Conservation (phyloP, 2,113 vertebrate species). For the Nematolebias whitei region DNA sequence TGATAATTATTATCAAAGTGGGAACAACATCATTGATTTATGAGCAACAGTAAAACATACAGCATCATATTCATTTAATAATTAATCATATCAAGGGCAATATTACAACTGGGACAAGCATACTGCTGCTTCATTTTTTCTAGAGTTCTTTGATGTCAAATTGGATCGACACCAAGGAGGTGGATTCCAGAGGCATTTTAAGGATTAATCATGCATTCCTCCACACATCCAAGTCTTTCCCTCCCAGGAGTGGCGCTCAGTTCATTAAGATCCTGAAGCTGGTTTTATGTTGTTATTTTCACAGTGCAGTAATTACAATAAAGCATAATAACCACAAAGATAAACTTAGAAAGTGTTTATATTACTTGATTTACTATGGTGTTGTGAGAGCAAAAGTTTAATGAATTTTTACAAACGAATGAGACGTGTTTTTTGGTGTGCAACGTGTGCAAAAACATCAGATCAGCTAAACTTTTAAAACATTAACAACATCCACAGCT, state of each 20-base stretch:
- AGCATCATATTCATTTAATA: slow-evolving; percentile 36
- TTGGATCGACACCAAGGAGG: slow-evolving; percentile 54
- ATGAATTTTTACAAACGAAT: slow-evolving; percentile 7
- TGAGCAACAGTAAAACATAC: slow-evolving; percentile 31
- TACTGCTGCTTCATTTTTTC: slow-evolving; percentile 20
- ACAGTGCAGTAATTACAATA: slow-evolving; percentile 59
- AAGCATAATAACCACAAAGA: slow-evolving; percentile 34
- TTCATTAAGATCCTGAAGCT: slow-evolving; percentile 59
- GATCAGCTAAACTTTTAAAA: too few relatives aligned
- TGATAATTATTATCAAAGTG: slow-evolving; percentile 12
- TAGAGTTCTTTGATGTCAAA: slow-evolving; percentile 56
- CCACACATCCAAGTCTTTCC: slow-evolving; percentile 37
- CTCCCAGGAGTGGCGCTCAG: slow-evolving; percentile 57
- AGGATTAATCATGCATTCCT: slow-evolving; percentile 67
- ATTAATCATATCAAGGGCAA: slow-evolving; percentile 56
- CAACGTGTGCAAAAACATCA: not conserved
- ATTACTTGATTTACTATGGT: not conserved
- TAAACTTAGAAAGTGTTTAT: slow-evolving; percentile 32
- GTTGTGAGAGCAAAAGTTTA: slow-evolving; percentile 9
- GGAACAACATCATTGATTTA: slow-evolving; percentile 21
- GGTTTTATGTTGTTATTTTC: slow-evolving; percentile 48
- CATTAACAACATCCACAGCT: too few relatives aligned
- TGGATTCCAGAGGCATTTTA: slow-evolving; percentile 58
- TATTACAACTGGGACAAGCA: slow-evolving; percentile 35
- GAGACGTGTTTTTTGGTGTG: not conserved